phyloP scores from a whole-genome alignment of 2,888 invertebrate genomes.

The Lasioglossum zephyrum region DNA sequence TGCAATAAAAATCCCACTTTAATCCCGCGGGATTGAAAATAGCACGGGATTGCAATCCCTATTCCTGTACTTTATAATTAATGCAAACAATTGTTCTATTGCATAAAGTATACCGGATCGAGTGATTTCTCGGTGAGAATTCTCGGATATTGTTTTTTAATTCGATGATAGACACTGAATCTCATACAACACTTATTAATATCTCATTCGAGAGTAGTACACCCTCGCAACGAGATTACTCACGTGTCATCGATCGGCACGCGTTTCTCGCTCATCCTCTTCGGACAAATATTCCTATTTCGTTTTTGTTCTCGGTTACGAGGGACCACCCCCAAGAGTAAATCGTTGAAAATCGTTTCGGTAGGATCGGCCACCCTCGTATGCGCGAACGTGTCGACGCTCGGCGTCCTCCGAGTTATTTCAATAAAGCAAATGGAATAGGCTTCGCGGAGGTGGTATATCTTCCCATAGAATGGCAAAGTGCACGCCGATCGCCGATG shows the following conservation, averaged over 20 bases:
- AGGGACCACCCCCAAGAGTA: slow-evolving; percentile 36
- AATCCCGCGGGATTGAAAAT: too few relatives aligned
- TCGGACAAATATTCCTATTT: slow-evolving; percentile 10
- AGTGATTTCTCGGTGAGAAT: neutral
- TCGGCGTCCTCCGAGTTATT: slow-evolving; percentile 69
- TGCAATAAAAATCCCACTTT: too few relatives aligned
- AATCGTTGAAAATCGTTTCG: slow-evolving; percentile 58
- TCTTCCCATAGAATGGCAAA: slow-evolving; percentile 63
- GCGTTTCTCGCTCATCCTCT: neutral
- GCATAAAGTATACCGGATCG: neutral
- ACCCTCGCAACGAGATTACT: neutral
- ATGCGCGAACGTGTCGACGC: slow-evolving; percentile 55
- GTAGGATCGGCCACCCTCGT: slow-evolving; percentile 36
- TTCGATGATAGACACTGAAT: neutral
- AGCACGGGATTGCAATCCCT: too few relatives aligned
- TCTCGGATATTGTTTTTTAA: neutral
- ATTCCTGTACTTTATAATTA: too few relatives aligned
- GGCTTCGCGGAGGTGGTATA: slow-evolving; percentile 64
- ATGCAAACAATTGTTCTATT: too few relatives aligned
- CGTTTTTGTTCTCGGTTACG: neutral
- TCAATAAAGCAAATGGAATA: slow-evolving; percentile 77
- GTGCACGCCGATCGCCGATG: slow-evolving; percentile 47
- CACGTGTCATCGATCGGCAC: slow-evolving; percentile 17
- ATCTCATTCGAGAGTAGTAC: neutral
- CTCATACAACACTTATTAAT: neutral